Base-by-base conservation (phyloP, 2,888 invertebrate species). In the Acrobasis repandana region DNA sequence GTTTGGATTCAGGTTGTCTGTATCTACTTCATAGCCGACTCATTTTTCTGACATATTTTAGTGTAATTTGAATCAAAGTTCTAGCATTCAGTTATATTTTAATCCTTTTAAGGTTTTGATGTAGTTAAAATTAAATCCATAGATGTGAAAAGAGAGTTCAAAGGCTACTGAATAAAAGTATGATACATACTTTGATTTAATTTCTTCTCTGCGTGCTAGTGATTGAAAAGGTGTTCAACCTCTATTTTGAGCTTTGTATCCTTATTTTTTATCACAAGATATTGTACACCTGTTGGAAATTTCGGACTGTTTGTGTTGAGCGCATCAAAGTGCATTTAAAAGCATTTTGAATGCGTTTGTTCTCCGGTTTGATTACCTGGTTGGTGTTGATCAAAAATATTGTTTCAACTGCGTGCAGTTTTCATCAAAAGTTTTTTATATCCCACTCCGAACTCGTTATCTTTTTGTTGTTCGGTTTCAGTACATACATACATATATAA, bases 261-360 rank as follows among this genome's bases (percentile, higher is more conserved):
- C 11, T 14, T 43, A 43, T 43, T 43, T 36, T 43, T 4, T 5
- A 14, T 14, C 3, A 14, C 43, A 6, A 28, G 43, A 43, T n/a
- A 43, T 43, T 14, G n/a, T 43, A 14, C 43, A 14, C 43, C 38
- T 38, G 4, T 43, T 14, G n/a, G 6, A 43, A 43, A 14, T 11
- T 43, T 43, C 43, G 11, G 10, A 14, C 3, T 43, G 43, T 43
- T n/a, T 43, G n/a, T 43, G 14, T 43, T 43, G 5, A 43, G 14
- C 43, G 43, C 33, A n/a, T 50, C n/a, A 34, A 51, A 51, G 51
- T 51, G 51, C 51, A 51, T 34, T 51, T 34, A 9, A 15, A 51
- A 51, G 15, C n/a, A 51, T 33, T 34, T 51, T 9, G 34, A 16
- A 51, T 51, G 33, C 34, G 34, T 28, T 51, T 51, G 51, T 34